These are phyloP conservation scores for Drosophila diplacantha DNA, from an alignment of 2,888 invertebrate species.

Conservation along the genomic window DNA sequence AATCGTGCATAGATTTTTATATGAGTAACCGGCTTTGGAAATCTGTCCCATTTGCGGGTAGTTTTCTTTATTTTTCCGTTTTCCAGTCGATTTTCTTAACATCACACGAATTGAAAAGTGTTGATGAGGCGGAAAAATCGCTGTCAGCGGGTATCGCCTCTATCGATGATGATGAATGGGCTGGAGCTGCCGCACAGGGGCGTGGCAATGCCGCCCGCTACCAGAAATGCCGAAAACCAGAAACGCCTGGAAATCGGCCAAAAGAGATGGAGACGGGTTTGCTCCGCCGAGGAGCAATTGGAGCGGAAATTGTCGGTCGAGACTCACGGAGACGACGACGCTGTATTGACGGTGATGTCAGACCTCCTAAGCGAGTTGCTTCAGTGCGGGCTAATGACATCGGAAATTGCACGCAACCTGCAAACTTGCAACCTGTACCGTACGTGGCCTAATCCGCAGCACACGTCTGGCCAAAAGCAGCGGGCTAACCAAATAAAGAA, in stretches of 20 bases:
- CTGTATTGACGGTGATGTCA: slow-evolving; percentile 34
- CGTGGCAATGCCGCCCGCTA: slow-evolving; percentile 41
- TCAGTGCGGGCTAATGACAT: slow-evolving; percentile 49
- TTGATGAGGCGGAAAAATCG: slow-evolving; percentile 29
- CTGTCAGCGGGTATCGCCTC: slow-evolving; percentile 24
- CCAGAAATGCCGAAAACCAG: neutral
- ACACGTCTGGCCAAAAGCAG: neutral
- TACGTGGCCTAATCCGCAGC: slow-evolving; percentile 12
- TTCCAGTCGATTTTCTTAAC: neutral
- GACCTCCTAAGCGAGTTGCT: slow-evolving; percentile 29
- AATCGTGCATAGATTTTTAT: neutral
- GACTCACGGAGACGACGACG: neutral
- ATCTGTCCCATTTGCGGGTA: too few species aligned
- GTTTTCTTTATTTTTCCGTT: neutral
- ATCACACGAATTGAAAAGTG: slow-evolving; percentile 17
- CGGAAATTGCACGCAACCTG: slow-evolving; percentile 47
- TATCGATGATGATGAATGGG: slow-evolving; percentile 15
- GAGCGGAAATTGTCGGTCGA: slow-evolving; percentile 38
- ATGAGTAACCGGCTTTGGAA: too few species aligned
- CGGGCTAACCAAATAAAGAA: neutral
- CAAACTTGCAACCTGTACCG: slow-evolving; percentile 8
- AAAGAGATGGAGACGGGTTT: slow-evolving; percentile 2
- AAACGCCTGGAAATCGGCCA: slow-evolving; percentile 7
- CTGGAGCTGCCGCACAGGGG: slow-evolving; percentile 3
- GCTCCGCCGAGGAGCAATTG: slow-evolving; percentile 23